phyloP scores from a whole-genome alignment of 2,888 invertebrate species.

The Rhodophaea formosa region DNA sequence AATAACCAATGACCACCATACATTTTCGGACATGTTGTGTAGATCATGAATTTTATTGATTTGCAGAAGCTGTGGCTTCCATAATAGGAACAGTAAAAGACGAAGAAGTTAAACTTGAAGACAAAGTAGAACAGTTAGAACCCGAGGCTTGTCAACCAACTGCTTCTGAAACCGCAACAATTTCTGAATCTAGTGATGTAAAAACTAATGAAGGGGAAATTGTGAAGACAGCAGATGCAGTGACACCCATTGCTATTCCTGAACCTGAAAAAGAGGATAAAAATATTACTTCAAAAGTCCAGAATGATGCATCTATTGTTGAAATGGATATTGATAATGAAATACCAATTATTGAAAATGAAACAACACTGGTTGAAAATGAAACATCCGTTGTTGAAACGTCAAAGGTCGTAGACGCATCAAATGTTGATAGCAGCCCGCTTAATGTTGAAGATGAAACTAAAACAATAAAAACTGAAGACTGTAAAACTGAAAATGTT shows the following conservation, averaged over 20 bases:
- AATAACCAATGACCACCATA: too few relatives aligned
- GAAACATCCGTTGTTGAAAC: neutral
- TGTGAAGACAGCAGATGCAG: neutral
- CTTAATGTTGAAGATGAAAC: neutral
- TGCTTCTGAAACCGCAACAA: neutral
- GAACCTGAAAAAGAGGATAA: neutral
- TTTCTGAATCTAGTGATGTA: neutral
- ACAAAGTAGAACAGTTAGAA: conserved; percentile 24
- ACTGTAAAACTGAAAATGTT: neutral
- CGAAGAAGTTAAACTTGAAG: conserved; percentile 20
- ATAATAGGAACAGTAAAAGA: conserved; percentile 52
- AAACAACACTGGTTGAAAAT: neutral
- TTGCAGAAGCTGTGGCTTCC: conserved; percentile 65
- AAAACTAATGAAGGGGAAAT: neutral
- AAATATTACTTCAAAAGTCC: neutral
- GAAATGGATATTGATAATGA: neutral
- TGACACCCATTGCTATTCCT: neutral
- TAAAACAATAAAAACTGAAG: neutral
- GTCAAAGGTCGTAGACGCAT: neutral
- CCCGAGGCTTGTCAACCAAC: neutral
- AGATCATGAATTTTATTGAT: neutral
- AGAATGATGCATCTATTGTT: neutral
- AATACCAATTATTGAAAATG: neutral
- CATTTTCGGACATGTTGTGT: too few relatives aligned
- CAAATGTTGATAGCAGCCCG: neutral